A percentile compares a stretch with the other conserved stretches of the same genome.
These are phyloP conservation scores for Melanostigma gelatinosum DNA, from an alignment of 2,113 vertebrate genomes.

Conservation along the genomic window DNA sequence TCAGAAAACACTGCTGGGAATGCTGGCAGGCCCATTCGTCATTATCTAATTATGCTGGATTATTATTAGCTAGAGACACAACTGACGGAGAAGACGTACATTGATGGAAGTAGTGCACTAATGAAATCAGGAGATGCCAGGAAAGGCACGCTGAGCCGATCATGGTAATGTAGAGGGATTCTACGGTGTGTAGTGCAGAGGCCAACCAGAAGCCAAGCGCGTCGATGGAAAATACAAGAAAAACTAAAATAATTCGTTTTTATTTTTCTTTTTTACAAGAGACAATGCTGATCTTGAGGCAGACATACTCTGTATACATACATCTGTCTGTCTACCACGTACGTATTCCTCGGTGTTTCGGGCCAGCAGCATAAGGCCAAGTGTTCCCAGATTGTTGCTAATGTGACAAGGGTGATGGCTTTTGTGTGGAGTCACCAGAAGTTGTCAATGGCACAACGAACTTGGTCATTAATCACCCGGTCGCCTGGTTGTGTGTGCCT, in stretches of 20 bases:
- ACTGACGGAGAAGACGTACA: conserved; percentile 65
- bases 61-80: conserved; percentile 78
- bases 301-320: conserved; percentile 18
- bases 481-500: conserved; percentile 72
- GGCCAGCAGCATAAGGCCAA: conserved; percentile 44
- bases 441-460: conserved; percentile 78
- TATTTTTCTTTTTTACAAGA: neutral
- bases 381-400: conserved; percentile 67
- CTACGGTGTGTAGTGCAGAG: conserved; percentile 26
- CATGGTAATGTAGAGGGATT: conserved; percentile 52
- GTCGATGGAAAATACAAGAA: conserved; percentile 7
- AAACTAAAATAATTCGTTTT: neutral
- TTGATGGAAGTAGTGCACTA: conserved; percentile 68
- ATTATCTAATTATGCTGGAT: conserved; percentile 76
- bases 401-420: conserved; percentile 76
- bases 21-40: conserved; percentile 74
- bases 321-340: conserved; percentile 26
- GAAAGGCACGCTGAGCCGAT: conserved; percentile 63
- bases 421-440: conserved; percentile 79
- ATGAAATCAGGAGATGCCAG: conserved; percentile 75
- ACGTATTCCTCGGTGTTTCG: conserved; percentile 35
- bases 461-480: conserved; percentile 82
- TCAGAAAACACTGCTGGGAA: conserved; percentile 73
- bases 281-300: conserved; percentile 24
- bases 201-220: conserved; percentile 21